A percentile compares a stretch with the other conserved stretches of the same genome.
Evolutionary conservation across 2,113 vertebrate species (phyloP).

Genomic region (Panthera leo): DNA sequence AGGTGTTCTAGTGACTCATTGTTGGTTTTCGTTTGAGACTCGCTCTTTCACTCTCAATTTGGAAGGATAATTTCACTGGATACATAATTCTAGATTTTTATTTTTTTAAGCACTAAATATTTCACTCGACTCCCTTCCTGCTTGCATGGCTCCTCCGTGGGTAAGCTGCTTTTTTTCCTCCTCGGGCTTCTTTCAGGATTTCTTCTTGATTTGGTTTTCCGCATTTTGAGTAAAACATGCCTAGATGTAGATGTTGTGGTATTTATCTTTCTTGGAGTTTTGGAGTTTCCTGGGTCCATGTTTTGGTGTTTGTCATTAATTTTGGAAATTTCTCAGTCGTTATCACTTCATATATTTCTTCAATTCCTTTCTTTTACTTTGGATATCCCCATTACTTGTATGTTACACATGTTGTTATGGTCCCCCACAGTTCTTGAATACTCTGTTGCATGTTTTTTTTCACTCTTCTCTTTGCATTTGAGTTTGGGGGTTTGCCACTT

Average conservation of each 20-base stretch:
- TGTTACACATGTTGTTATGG: background rate
- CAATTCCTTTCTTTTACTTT: background rate
- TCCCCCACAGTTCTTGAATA: background rate
- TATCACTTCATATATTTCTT: background rate
- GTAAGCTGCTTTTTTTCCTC: background rate
- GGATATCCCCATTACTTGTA: background rate
- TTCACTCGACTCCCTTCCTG: background rate
- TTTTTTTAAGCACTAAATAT: background rate
- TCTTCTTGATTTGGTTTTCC: background rate
- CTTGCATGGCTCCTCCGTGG: background rate
- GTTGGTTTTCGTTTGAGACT: background rate
- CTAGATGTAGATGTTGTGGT: background rate
- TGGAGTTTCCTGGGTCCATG: background rate
- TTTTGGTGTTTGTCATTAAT: background rate
- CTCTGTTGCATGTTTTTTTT: background rate
- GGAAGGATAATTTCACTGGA: background rate
- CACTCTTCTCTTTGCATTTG: background rate
- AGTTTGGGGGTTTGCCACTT: background rate
- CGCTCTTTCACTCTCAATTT: background rate
- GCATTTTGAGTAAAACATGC: background rate
- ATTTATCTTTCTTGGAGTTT: background rate
- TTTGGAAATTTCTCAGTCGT: constrained; percentile 15
- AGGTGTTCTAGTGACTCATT: background rate
- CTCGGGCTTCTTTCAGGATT: background rate
- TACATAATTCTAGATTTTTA: background rate